phyloP scores from a whole-genome alignment of 2,888 invertebrate species.

The Phaedon cochleariae region DNA sequence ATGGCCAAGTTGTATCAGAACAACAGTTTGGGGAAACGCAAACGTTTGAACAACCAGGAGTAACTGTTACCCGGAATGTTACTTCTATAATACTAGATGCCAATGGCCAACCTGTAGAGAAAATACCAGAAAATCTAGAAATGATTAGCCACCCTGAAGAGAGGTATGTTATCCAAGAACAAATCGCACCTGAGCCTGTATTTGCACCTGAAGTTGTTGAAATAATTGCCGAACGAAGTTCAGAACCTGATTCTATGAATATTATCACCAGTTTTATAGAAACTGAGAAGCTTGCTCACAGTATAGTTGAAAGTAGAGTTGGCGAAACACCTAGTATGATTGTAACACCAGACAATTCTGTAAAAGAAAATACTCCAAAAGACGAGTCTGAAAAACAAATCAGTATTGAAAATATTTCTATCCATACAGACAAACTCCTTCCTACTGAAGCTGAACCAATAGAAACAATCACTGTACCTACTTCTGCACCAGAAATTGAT shows the following conservation, averaged over 20 bases:
- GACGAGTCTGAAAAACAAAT: conserved; percentile 44
- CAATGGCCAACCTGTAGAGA: conserved; percentile 44
- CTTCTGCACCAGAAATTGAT: conserved; percentile 16
- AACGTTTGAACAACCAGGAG: conserved; percentile 44
- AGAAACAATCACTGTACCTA: conserved; percentile 9
- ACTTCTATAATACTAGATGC: conserved; percentile 47
- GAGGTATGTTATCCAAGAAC: conserved; percentile 59
- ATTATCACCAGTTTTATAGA: conserved; percentile 48
- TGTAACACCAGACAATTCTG: conserved; percentile 43
- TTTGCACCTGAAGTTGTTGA: conserved; percentile 46
- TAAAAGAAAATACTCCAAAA: conserved; percentile 47
- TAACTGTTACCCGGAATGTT: conserved; percentile 43
- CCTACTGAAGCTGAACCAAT: conserved; percentile 35
- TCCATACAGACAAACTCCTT: conserved; percentile 38
- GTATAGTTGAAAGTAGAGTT: conserved; percentile 49
- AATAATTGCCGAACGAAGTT: conserved; percentile 32
- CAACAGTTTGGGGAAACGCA: conserved; percentile 59
- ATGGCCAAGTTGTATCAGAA: conserved; percentile 62
- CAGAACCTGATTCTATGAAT: conserved; percentile 29
- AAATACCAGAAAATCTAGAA: conserved; percentile 33
- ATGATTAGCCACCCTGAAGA: conserved; percentile 55
- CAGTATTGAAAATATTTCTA: conserved; percentile 40
- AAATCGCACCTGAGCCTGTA: conserved; percentile 51
- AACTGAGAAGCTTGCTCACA: conserved; percentile 49
- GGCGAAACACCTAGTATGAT: conserved; percentile 54